Percentiles rank a stretch among this genome's conserved stretches.
phyloP scores from a whole-genome alignment of 2,797 vertebrate genomes.

The Acridotheres tristis region DNA sequence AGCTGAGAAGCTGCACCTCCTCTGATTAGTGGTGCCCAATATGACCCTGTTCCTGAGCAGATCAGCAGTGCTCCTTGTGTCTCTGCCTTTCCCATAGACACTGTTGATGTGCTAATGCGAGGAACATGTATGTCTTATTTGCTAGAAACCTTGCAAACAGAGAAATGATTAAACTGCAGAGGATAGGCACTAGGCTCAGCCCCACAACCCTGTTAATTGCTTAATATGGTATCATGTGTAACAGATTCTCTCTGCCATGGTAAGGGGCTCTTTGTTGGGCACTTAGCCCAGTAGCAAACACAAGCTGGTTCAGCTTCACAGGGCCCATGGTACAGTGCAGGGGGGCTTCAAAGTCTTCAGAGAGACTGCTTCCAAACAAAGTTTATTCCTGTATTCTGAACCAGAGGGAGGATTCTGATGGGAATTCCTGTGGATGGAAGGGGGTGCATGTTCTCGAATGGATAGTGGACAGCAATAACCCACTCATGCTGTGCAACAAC shows the following conservation, averaged over 20 bases:
- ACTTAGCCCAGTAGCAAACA: constrained; percentile 10
- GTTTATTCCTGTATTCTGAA: not conserved
- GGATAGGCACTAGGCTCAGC: not conserved
- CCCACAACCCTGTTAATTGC: constrained; percentile 8
- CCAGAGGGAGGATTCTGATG: not conserved
- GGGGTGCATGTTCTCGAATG: not conserved
- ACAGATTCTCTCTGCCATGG: not conserved
- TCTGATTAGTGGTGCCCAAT: not conserved
- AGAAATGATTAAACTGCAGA: not conserved
- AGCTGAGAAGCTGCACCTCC: not conserved
- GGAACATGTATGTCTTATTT: not conserved
- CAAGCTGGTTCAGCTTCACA: not conserved
- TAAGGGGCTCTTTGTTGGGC: constrained; percentile 13
- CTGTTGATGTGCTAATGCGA: not conserved
- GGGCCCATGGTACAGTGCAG: not conserved
- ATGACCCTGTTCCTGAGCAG: not conserved
- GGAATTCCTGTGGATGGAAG: not conserved
- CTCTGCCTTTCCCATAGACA: not conserved
- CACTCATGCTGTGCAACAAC: not conserved
- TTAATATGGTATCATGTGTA: not conserved
- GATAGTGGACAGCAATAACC: not conserved
- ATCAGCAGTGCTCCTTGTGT: not conserved
- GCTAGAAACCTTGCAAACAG: not conserved
- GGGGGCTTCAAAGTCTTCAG: not conserved
- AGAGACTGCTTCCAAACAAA: not conserved